Evolutionary conservation across 2,113 vertebrate genomes (phyloP).

Genomic region (Cheilinus undulatus): DNA sequence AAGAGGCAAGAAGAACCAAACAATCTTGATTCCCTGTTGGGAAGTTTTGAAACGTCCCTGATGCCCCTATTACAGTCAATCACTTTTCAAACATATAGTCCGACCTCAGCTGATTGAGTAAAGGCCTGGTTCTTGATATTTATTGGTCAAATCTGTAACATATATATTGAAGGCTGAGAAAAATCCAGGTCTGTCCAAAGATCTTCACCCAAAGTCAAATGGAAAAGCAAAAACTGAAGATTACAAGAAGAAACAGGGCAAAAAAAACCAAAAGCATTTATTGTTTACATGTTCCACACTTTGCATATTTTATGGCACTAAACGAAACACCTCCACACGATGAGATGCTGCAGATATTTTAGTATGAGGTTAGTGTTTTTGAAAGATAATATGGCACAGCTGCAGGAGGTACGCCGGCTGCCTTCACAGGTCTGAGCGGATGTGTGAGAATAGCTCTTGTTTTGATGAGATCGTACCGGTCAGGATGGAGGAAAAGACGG

Average conservation of each 20-base stretch:
- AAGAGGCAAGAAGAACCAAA: no score
- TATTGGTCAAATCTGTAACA: background rate
- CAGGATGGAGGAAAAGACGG: background rate
- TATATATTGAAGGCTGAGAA: background rate
- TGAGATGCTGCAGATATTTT: conserved; percentile 48
- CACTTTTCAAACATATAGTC: no score
- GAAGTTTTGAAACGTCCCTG: no score
- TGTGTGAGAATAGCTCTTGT: conserved; percentile 19
- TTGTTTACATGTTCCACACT: conserved; percentile 35
- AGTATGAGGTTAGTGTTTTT: conserved; percentile 53
- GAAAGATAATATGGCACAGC: conserved; percentile 48
- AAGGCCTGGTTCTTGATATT: conserved; percentile 16
- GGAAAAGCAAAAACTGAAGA: conserved; percentile 1
- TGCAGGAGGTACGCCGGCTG: conserved; percentile 21
- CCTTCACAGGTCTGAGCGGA: conserved; percentile 28
- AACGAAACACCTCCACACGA: conserved; percentile 48
- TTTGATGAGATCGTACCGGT: conserved; percentile 29
- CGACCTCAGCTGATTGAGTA: no score
- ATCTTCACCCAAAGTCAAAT: conserved; percentile 11
- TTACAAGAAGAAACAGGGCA: conserved; percentile 8
- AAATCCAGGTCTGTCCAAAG: conserved; percentile 10
- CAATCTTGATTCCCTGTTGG: no score
- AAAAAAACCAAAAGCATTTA: conserved; percentile 21
- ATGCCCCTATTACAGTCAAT: no score
- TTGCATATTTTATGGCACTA: conserved; percentile 78